phyloP scores from a whole-genome alignment of 2,797 vertebrate species.

The Hydrocynus forskahlii region DNA sequence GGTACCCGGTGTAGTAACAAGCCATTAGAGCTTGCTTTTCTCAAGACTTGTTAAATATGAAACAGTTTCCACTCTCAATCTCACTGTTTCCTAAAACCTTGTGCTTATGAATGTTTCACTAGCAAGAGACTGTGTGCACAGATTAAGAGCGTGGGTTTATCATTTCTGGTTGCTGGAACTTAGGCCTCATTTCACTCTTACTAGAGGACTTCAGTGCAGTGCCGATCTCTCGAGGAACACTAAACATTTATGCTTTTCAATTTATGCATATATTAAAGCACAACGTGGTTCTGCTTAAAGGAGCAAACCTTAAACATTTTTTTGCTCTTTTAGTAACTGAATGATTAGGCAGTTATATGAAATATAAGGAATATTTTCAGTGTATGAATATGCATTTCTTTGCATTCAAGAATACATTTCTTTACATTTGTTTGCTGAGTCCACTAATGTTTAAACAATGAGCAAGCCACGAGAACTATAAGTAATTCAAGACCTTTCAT shows the following conservation, averaged over 20 bases:
- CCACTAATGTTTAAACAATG: background rate
- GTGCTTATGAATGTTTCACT: slow-evolving; percentile 73
- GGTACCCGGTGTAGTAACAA: slow-evolving; percentile 62
- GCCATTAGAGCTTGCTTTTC: slow-evolving; percentile 61
- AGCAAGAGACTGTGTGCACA: slow-evolving; percentile 45
- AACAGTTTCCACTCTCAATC: slow-evolving; percentile 68
- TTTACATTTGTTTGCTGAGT: too few relatives aligned
- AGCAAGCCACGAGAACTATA: background rate
- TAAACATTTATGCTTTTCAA: slow-evolving; percentile 59
- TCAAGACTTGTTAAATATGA: slow-evolving; percentile 72
- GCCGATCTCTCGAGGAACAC: slow-evolving; percentile 54
- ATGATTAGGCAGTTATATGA: too few relatives aligned
- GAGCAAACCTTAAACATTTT: slow-evolving; percentile 17
- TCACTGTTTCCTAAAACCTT: slow-evolving; percentile 73
- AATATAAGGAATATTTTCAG: background rate
- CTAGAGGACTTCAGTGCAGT: slow-evolving; percentile 17
- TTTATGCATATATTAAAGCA: background rate
- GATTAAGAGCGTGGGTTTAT: slow-evolving; percentile 57
- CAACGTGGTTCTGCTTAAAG: background rate
- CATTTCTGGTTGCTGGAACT: slow-evolving; percentile 57
- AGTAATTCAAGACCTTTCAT: slow-evolving; percentile 1
- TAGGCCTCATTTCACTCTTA: slow-evolving; percentile 64
- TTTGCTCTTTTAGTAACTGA: background rate
- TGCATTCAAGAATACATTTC: too few relatives aligned
- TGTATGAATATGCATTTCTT: background rate